These are phyloP conservation scores for Semotilus atromaculatus DNA, from an alignment of 2,797 vertebrate genomes.

Conservation along the genomic window DNA sequence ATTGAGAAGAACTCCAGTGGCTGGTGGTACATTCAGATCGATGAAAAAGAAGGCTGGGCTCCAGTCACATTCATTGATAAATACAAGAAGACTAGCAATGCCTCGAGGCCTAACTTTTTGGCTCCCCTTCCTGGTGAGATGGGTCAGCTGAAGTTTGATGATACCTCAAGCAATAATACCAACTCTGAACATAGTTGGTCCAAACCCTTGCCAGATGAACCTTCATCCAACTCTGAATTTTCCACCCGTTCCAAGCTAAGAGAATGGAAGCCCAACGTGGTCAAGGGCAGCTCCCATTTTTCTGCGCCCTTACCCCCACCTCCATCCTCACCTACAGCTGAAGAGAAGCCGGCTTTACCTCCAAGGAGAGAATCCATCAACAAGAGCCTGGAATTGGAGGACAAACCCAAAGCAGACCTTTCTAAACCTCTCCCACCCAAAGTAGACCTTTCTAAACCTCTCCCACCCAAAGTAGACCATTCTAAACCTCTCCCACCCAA, in stretches of 20 bases:
- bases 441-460: conserved; percentile 62
- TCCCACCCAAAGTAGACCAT: conserved; percentile 72
- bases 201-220: conserved; percentile 92
- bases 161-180: conserved; percentile 63
- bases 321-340: conserved; percentile 74
- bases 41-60: conserved; percentile 98
- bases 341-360: conserved; percentile 94
- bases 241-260: conserved; percentile 82
- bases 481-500: conserved; percentile 63
- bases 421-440: conserved; percentile 83
- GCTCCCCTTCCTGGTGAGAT: conserved; percentile 91
- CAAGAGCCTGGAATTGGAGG: conserved; percentile 89
- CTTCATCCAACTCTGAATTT: conserved; percentile 77
- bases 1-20: conserved; percentile 97
- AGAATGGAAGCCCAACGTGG: conserved; percentile 86
- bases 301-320: conserved; percentile 77
- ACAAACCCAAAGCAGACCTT: conserved; percentile 76
- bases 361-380: conserved; percentile 95
- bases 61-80: conserved; percentile 96
- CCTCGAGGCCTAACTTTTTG: conserved; percentile 91
- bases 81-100: conserved; percentile 97
- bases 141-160: conserved; percentile 83
- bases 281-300: conserved; percentile 69
- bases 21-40: conserved; percentile 99
- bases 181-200: conserved; percentile 78